Percentiles rank a stretch among this genome's conserved stretches.
Conservation (phyloP, 2,888 invertebrate genomes). For the Thera britannica region DNA sequence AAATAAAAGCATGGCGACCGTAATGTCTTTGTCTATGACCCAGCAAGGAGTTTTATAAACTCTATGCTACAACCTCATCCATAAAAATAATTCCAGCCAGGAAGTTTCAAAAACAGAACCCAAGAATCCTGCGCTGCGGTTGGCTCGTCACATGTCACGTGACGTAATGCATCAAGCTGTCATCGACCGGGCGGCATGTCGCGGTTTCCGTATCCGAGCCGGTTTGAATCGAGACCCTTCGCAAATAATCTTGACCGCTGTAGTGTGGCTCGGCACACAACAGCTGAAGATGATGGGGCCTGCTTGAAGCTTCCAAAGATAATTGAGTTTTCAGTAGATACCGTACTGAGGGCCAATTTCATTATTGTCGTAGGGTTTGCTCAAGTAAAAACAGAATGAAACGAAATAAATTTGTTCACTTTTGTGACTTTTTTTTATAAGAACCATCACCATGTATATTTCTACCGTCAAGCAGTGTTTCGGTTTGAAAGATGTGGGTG, state of each 20-base stretch:
- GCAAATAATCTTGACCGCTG: slow-evolving; percentile 32
- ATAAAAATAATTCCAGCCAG: background rate
- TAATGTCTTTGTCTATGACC: no score
- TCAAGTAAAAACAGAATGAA: no score
- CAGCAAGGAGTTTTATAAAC: background rate
- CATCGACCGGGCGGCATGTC: slow-evolving; percentile 41
- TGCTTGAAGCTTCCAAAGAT: background rate
- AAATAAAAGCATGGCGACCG: no score
- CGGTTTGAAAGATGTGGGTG: no score
- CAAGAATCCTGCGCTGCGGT: slow-evolving; percentile 17
- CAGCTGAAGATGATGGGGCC: background rate
- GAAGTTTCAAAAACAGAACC: slow-evolving; percentile 5
- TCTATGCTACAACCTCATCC: background rate
- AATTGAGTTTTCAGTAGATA: background rate
- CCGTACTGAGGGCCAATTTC: background rate
- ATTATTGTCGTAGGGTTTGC: no score
- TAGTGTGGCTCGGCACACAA: slow-evolving; percentile 10
- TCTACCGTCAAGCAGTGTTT: no score
- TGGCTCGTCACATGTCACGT: slow-evolving; percentile 28
- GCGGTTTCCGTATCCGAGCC: slow-evolving; percentile 39
- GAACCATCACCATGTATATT: no score
- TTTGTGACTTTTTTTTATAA: no score
- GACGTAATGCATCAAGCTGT: slow-evolving; percentile 42
- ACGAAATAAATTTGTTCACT: no score
- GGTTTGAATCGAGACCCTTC: slow-evolving; percentile 30